phyloP scores from a whole-genome alignment of 2,888 invertebrate species.

The Cantharis flavilabris region DNA sequence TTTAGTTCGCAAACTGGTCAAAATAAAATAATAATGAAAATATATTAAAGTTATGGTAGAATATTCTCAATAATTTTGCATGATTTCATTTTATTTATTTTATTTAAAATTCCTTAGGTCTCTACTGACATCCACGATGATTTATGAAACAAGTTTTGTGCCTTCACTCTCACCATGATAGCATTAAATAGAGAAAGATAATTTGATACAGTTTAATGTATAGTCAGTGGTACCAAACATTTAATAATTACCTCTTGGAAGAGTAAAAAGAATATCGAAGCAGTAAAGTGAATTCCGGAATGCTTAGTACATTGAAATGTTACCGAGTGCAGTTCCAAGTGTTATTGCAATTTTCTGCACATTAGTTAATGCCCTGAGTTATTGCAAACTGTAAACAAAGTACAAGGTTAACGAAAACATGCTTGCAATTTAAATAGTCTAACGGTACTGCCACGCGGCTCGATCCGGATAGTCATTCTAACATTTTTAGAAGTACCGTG shows the following conservation, averaged over 20 bases:
- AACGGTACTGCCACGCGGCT: slow-evolving; percentile 43
- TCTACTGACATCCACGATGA: not conserved
- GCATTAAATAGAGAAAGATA: not conserved
- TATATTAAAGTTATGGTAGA: not conserved
- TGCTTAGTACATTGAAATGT: not conserved
- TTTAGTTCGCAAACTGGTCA: not conserved
- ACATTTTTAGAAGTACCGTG: slow-evolving; percentile 32
- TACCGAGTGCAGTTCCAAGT: slow-evolving; percentile 1
- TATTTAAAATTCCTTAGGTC: not conserved
- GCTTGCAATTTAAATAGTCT: slow-evolving; percentile 43
- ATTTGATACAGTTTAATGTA: not conserved
- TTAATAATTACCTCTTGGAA: not conserved
- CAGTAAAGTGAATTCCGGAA: not conserved
- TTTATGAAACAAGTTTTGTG: not conserved
- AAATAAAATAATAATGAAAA: not conserved
- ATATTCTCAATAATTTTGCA: not conserved
- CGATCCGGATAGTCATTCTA: slow-evolving; percentile 45
- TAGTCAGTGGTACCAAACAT: not conserved
- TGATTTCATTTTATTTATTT: not conserved
- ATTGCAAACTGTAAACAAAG: slow-evolving; percentile 36
- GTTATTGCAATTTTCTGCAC: slow-evolving; percentile 12
- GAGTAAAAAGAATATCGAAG: not conserved
- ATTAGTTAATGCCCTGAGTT: slow-evolving; percentile 19
- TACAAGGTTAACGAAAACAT: slow-evolving; percentile 45
- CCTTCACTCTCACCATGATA: not conserved